Conservation (phyloP, 2,113 vertebrate species). For the Xenopus borealis region DNA sequence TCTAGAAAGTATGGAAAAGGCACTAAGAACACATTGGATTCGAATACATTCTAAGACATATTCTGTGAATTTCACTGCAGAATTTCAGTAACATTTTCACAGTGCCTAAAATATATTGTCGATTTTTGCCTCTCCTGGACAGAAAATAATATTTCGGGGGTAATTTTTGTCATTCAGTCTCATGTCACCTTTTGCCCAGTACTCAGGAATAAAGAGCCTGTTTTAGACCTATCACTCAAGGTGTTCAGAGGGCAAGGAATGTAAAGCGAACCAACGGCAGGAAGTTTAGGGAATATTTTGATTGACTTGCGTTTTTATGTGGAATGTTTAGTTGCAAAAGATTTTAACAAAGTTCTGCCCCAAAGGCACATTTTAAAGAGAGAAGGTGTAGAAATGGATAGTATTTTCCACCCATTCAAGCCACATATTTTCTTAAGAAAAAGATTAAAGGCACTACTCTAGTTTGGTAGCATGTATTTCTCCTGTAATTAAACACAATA, state of each 20-base stretch:
- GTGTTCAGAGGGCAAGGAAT: conserved; percentile 34
- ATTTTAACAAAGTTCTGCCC: conserved; percentile 40
- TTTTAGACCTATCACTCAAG: conserved; percentile 37
- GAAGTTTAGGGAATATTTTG: conserved; percentile 14
- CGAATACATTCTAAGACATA: too few species aligned
- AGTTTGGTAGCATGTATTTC: conserved; percentile 27
- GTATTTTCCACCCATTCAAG: conserved; percentile 15
- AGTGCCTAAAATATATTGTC: conserved; percentile 15
- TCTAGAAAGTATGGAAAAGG: too few species aligned
- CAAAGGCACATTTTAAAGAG: conserved; percentile 30
- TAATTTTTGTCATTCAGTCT: conserved; percentile 18
- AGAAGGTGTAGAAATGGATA: conserved; percentile 1
- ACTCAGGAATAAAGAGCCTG: conserved; percentile 33
- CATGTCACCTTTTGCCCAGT: conserved; percentile 25
- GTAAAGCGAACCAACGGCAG: conserved; percentile 26
- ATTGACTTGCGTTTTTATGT: conserved; percentile 41
- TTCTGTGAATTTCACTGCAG: too few species aligned
- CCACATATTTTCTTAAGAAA: conserved; percentile 29
- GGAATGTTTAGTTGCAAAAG: conserved; percentile 43
- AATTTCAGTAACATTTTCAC: too few species aligned
- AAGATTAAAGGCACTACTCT: conserved; percentile 37
- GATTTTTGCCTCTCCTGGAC: conserved; percentile 25
- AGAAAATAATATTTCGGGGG: conserved; percentile 17
- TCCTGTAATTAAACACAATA: conserved; percentile 28
- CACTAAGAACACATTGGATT: too few species aligned